These are phyloP conservation scores for Troglohyphantes excavatus DNA, from an alignment of 2,888 invertebrate genomes.

Conservation along the genomic window DNA sequence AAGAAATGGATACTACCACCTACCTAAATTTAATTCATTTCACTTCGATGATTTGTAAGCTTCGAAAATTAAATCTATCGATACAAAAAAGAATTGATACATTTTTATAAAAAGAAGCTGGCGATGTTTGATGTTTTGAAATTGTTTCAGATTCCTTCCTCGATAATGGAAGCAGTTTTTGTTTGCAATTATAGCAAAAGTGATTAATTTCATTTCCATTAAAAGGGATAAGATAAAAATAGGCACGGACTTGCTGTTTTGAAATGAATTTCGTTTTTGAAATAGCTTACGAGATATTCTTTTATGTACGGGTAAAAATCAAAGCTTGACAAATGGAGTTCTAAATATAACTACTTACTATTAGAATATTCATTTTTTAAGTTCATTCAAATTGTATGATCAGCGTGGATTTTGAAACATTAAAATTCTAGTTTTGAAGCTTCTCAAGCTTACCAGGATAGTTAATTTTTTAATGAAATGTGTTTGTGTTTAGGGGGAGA, in stretches of 20 bases:
- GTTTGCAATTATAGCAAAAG: conserved; percentile 31
- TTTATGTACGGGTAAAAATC: background rate
- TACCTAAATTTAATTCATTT: background rate
- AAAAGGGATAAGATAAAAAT: conserved; percentile 35
- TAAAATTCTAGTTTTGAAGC: too few relatives aligned
- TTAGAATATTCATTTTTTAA: too few relatives aligned
- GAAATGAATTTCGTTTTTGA: background rate
- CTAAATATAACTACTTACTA: conserved; percentile 8
- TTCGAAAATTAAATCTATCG: background rate
- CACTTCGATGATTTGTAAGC: background rate
- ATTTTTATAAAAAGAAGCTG: too few relatives aligned
- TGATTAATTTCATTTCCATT: conserved; percentile 26
- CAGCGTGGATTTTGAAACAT: too few relatives aligned
- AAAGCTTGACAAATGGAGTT: background rate
- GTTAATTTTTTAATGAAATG: too few relatives aligned
- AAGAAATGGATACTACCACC: too few relatives aligned
- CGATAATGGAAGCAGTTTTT: background rate
- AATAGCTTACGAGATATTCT: background rate
- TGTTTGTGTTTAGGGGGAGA: too few relatives aligned
- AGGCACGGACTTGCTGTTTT: background rate
- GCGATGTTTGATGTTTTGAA: background rate
- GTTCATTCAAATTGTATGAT: too few relatives aligned
- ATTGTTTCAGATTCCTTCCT: background rate
- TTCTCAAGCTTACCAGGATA: too few relatives aligned
- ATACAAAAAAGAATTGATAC: background rate